Evolutionary conservation across 2,113 vertebrate genomes (phyloP).

Genomic region (Irena cyanogastra): DNA sequence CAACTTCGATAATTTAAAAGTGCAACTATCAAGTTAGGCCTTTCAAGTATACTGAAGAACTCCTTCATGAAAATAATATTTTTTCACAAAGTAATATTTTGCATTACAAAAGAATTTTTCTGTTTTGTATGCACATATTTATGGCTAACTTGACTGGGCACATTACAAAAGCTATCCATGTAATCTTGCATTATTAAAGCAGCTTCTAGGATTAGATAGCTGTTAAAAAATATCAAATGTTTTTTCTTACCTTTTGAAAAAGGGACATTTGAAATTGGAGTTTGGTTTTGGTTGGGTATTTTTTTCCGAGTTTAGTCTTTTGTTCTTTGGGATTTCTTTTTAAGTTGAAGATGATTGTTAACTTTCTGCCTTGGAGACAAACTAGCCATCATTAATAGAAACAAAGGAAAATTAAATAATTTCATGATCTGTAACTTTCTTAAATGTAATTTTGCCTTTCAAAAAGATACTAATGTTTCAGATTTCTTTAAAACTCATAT

Average conservation of each 20-base stretch:
- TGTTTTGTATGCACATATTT: conserved; percentile 48
- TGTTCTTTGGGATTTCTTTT: not conserved
- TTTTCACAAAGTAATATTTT: not conserved
- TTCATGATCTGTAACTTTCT: not conserved
- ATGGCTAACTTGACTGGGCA: conserved; percentile 6
- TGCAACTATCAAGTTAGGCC: not conserved
- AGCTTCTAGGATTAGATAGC: not conserved
- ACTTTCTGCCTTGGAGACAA: not conserved
- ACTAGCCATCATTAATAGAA: not conserved
- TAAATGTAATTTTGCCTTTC: not conserved
- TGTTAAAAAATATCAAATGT: not conserved
- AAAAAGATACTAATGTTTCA: not conserved
- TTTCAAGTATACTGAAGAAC: not conserved
- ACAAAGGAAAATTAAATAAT: not conserved
- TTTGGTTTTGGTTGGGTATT: not conserved
- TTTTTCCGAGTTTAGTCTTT: not conserved
- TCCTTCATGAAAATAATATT: not conserved
- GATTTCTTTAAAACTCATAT: not conserved
- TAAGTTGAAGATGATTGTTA: not conserved
- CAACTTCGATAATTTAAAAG: conserved; percentile 1
- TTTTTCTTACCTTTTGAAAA: not conserved
- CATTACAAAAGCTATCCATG: conserved; percentile 13
- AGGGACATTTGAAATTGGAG: not conserved
- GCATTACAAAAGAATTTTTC: conserved; percentile 46
- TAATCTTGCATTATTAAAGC: conserved; percentile 36